These are phyloP conservation scores for Aphaenogaster rudis DNA, from an alignment of 1,140 invertebrate genomes.

Conservation along the genomic window DNA sequence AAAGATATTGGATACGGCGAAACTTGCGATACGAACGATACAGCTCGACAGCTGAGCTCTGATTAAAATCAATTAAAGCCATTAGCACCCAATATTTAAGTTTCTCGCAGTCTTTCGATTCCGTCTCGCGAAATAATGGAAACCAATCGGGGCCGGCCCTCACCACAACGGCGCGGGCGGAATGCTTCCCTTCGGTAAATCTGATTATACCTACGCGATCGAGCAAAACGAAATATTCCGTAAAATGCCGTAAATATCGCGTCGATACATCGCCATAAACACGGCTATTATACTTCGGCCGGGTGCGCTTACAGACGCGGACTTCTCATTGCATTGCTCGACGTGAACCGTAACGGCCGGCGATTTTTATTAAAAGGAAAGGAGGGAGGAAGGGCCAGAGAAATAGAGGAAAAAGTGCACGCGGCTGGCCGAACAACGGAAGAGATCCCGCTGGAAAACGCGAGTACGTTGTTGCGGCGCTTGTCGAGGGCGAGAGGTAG, in stretches of 20 bases:
- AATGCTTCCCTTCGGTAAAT: slow-evolving; percentile 18
- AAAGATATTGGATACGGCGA: slow-evolving; percentile 59
- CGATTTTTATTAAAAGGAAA: slow-evolving; percentile 51
- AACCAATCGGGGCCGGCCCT: slow-evolving; percentile 18
- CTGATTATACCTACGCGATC: slow-evolving; percentile 31
- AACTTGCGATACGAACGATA: slow-evolving; percentile 58
- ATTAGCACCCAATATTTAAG: slow-evolving; percentile 64
- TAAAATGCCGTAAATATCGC: slow-evolving; percentile 48
- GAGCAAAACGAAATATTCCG: slow-evolving; percentile 47
- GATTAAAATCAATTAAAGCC: slow-evolving; percentile 65
- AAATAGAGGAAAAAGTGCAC: slow-evolving; percentile 45
- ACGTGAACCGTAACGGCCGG: slow-evolving; percentile 36
- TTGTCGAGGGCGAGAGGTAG: neutral
- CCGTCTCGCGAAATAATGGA: slow-evolving; percentile 48
- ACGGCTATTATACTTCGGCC: slow-evolving; percentile 19
- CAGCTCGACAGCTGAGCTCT: slow-evolving; percentile 53
- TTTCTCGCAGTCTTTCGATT: slow-evolving; percentile 46
- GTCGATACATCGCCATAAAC: slow-evolving; percentile 41
- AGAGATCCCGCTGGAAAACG: slow-evolving; percentile 40
- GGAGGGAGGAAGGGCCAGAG: slow-evolving; percentile 3
- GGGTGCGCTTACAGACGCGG: slow-evolving; percentile 5
- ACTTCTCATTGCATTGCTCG: slow-evolving; percentile 35
- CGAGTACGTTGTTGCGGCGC: slow-evolving; percentile 14
- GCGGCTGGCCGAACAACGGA: slow-evolving; percentile 39
- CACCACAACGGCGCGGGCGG: neutral